phyloP scores from a whole-genome alignment of 2,797 vertebrate species.

The Acanthis flammea region DNA sequence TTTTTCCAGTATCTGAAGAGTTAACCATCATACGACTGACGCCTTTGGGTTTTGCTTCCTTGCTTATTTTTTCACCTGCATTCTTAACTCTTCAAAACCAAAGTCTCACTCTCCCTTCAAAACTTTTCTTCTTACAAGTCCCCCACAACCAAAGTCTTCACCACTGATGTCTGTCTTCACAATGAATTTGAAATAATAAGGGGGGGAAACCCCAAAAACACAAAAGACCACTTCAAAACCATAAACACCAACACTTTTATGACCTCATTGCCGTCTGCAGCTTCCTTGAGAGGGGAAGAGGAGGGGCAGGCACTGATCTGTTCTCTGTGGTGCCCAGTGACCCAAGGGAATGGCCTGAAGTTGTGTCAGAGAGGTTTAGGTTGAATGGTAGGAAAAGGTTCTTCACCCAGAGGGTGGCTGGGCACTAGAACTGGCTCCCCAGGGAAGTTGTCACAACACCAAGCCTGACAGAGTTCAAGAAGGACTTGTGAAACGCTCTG shows the following conservation, averaged over 20 bases:
- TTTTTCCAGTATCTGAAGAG: neutral
- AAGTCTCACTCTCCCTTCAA: neutral
- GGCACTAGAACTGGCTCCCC: neutral
- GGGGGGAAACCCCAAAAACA: no score
- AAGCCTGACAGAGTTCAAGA: neutral
- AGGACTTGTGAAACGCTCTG: neutral
- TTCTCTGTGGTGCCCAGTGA: neutral
- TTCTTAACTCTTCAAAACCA: neutral
- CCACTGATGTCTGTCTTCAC: neutral
- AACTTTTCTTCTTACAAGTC: neutral
- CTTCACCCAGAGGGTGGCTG: rapidly evolving
- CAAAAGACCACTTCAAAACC: neutral
- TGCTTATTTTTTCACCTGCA: neutral
- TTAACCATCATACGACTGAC: rapidly evolving
- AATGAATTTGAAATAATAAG: neutral
- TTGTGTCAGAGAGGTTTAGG: neutral
- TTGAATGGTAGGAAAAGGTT: rapidly evolving
- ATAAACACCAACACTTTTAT: neutral
- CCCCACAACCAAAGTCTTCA: neutral
- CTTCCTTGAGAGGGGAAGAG: rapidly evolving
- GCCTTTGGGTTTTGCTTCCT: neutral
- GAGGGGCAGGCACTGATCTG: neutral
- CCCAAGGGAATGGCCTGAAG: rapidly evolving
- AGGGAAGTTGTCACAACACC: neutral
- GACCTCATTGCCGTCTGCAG: rapidly evolving